Evolutionary conservation across 2,113 vertebrate species (phyloP).

Genomic region (Gymnarchus niloticus): DNA sequence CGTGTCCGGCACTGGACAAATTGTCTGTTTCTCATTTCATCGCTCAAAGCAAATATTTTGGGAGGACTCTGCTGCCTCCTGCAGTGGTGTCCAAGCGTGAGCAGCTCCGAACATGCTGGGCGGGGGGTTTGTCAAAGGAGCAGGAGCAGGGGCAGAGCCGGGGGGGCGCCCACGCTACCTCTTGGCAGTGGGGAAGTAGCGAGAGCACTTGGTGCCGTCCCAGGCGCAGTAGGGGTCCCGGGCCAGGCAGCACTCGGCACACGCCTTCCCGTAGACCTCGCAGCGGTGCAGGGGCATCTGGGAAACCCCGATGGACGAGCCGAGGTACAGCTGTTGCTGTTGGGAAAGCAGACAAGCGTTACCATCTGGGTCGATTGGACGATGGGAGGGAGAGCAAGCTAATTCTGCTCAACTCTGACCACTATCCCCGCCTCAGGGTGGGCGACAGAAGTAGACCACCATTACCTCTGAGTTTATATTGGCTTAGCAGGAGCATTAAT

Average conservation of each 20-base stretch:
- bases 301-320: slow-evolving; percentile 78
- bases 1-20: background rate
- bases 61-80: background rate
- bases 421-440: background rate
- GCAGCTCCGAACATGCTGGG: too few relatives aligned
- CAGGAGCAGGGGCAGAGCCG: background rate
- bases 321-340: slow-evolving; percentile 95
- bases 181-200: slow-evolving; percentile 94
- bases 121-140: too few relatives aligned
- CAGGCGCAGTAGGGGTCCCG: slow-evolving; percentile 97
- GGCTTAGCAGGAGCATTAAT: background rate
- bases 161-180: slow-evolving; percentile 64
- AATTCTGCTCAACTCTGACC: background rate
- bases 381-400: too few relatives aligned
- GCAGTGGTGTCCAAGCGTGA: background rate
- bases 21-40: slow-evolving; percentile 27
- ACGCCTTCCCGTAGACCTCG: slow-evolving; percentile 90
- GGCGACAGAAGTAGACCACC: background rate
- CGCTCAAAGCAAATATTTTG: slow-evolving; percentile 6
- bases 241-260: slow-evolving; percentile 93
- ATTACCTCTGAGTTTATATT: background rate
- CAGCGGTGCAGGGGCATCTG: slow-evolving; percentile 93
- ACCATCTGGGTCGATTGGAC: background rate
- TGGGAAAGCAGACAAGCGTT: slow-evolving; percentile 11
- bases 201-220: slow-evolving; percentile 92